phyloP scores from a whole-genome alignment of 2,888 invertebrate genomes.

The Pyrocoelia pectoralis region DNA sequence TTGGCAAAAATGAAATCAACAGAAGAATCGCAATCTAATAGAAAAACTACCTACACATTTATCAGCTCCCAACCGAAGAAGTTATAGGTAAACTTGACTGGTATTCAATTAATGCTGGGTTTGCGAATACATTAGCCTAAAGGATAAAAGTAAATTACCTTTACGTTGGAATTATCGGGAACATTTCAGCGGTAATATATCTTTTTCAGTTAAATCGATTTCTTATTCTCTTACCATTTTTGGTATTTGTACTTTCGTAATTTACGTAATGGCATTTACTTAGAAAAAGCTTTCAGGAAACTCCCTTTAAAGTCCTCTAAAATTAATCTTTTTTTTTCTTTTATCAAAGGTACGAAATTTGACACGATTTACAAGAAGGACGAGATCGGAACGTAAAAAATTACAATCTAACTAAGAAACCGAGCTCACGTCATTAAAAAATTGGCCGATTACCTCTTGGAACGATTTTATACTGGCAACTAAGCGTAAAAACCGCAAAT shows the following conservation, averaged over 20 bases:
- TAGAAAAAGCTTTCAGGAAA: background rate
- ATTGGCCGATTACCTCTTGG: too few species aligned
- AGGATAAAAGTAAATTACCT: conserved; percentile 1
- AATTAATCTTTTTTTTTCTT: too few species aligned
- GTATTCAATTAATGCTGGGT: background rate
- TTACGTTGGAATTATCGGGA: background rate
- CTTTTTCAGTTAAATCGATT: background rate
- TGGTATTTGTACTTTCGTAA: background rate
- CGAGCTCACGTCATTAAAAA: too few species aligned
- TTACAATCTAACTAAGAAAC: too few species aligned
- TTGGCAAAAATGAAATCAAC: background rate
- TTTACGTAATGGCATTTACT: background rate
- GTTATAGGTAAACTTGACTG: background rate
- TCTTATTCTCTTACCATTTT: background rate
- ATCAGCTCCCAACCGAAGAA: background rate
- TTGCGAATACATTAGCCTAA: background rate
- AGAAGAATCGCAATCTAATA: background rate
- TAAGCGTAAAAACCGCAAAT: too few species aligned
- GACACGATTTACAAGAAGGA: too few species aligned
- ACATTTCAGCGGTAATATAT: background rate
- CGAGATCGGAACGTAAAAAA: too few species aligned
- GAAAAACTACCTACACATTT: background rate
- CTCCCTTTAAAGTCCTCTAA: too few species aligned
- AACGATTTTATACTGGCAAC: too few species aligned
- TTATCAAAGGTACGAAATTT: too few species aligned